Base-by-base conservation (phyloP, 1,140 invertebrate genomes). In the Brachionus plicatilis region DNA sequence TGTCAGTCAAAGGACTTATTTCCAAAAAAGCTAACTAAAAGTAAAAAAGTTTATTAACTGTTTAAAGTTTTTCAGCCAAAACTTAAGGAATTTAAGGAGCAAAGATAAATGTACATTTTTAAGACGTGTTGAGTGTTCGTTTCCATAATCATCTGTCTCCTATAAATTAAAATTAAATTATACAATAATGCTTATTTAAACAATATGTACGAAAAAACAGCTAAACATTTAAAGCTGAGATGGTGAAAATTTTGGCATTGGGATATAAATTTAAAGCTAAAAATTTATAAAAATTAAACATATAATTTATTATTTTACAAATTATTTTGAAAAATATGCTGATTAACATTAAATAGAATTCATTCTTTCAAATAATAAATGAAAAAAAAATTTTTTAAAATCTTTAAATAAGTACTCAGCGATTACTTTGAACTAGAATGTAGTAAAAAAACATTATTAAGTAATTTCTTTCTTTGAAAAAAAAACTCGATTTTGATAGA, bases 1-100 rank as follows among this genome's bases (percentile, higher is more conserved):
- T 65, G 41, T 82, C 79, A 9, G 65, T 68, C n/a, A 82, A 68
- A 14, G 79, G 79, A 37, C 53, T 82, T 60, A 82, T 82, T 45
- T 60, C 79, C 79, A 82, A 68, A 20, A 82, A 68, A 11, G 79
- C 79, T 11, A 47, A 11, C 79, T 82, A 27, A 33, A 82, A 82
- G 3, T 9, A 82, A 68, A 65, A 82, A 37, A 2, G 33, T 37
- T 17, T 14, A 29, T 56, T 7, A 29, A 43, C 29, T 20, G 12
- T 24, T 24, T 6, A 3, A 53, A 56, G 2, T 33, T 14, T 17
- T 14, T 24, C 24, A 33, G 33, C 14, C 7, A 33, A 43, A 80
- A 80, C 9, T 33, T 80, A 24, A 53, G 20, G 11, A 29, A 75
- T 43, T 43, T 17, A 75, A 37, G 11, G 41, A 75, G 70, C 14